Conservation (phyloP, 1,140 invertebrate genomes). For the Reticulitermes speratus region DNA sequence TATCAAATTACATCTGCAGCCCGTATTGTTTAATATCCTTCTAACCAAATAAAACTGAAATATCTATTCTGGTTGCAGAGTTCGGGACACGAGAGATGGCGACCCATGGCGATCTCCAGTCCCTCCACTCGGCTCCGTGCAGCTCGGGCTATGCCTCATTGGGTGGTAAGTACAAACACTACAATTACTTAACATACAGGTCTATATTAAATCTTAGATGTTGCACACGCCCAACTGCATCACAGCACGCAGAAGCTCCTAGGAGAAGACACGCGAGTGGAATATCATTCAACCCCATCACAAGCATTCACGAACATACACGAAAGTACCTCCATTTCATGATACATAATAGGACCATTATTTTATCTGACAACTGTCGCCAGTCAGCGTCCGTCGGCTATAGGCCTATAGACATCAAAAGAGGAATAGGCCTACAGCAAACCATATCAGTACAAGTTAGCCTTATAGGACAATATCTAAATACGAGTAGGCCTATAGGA, state of each 20-base stretch:
- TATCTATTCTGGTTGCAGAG: slow-evolving; percentile 43
- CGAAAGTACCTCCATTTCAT: no score
- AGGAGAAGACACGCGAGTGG: background rate
- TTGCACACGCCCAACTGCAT: background rate
- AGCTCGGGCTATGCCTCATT: slow-evolving; percentile 65
- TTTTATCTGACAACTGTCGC: no score
- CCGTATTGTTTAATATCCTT: no score
- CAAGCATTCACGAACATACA: no score
- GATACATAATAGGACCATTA: no score
- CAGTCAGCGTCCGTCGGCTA: no score
- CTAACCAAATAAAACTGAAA: background rate
- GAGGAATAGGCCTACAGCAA: no score
- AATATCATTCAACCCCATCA: background rate
- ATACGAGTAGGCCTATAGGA: no score
- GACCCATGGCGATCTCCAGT: slow-evolving; percentile 53
- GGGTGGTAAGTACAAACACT: slow-evolving; percentile 47
- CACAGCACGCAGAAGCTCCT: background rate
- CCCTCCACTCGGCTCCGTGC: slow-evolving; percentile 57
- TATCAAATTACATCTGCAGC: no score
- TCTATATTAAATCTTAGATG: background rate
- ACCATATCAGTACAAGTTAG: no score
- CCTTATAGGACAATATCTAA: no score
- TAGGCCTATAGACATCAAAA: no score
- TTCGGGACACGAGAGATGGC: slow-evolving; percentile 51
- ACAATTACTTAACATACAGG: background rate